Base-by-base conservation (phyloP, 1,140 invertebrate genomes). In the Papilio glaucus region DNA sequence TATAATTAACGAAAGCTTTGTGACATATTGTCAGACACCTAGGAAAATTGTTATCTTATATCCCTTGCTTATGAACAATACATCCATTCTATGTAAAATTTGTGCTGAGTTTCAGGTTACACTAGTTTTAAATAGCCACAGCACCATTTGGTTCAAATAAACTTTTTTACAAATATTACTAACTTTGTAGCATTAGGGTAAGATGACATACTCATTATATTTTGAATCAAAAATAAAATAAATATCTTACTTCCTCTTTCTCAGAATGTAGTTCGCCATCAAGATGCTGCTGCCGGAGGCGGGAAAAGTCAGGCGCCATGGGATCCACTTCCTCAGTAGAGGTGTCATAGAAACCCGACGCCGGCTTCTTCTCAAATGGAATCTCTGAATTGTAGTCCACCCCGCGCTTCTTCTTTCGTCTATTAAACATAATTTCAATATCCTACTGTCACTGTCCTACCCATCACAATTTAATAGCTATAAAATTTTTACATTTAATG, bases 341-440 rank as follows among this genome's bases (percentile, higher is more conserved):
- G 0, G 98, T 99, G 86, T 99, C 98, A 89, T 99, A 98, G 89
- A 99, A 99, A 7, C 98, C 98, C 18, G 95, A 74, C 0, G 98
- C 96, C 7, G 98, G 98, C 68, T 95, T 95, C 92, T 99, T 99
- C 85, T 99, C 98, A 94, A 99, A 99, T 0, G 99, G 98, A 82
- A 99, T 98, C 93, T 99, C 99, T 0, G 96, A 95, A 93, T 99
- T 99, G 90, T 99, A 99, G 92, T 99, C 98, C 9, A 99, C 97
- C 6, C 98, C 97, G 12, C 96, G 95, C 85, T 98, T 98, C 77
- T 95, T 96, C 80, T 97, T 97, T 78, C 96, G 96, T 26, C 95
- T 94, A 49, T 21, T 45, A 39, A 12, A 70, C 37, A 37, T 60
- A 67, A 12, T 26, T 39, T 13, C 37, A 5, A 41, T 65, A n/a